These are phyloP conservation scores for Lagocephalus sceleratus DNA, from an alignment of 2,797 vertebrate genomes.

Conservation along the genomic window DNA sequence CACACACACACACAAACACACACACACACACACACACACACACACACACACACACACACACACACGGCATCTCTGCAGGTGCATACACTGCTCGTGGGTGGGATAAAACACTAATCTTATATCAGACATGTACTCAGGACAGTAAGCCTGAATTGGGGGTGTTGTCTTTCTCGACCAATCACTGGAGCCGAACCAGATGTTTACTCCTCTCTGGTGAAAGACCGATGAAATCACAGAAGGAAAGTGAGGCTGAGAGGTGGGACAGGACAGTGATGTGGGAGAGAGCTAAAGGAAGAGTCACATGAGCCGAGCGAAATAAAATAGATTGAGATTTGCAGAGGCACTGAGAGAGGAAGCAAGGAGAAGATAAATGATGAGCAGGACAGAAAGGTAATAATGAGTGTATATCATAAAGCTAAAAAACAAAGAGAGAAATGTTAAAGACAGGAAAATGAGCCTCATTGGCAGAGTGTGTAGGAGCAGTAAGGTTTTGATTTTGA, in stretches of 20 bases:
- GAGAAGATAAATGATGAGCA: neutral
- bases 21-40: neutral
- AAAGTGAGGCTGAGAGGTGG: slow-evolving; percentile 13
- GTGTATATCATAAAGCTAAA: too few species aligned
- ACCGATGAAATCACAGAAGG: slow-evolving; percentile 28
- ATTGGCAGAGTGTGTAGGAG: slow-evolving; percentile 33
- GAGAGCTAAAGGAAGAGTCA: slow-evolving; percentile 16
- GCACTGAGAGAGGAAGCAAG: neutral
- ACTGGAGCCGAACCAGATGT: slow-evolving; percentile 19
- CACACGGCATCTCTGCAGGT: neutral
- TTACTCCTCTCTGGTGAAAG: slow-evolving; percentile 41
- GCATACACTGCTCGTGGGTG: neutral
- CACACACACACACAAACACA: neutral
- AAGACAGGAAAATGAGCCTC: slow-evolving; percentile 17
- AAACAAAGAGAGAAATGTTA: slow-evolving; percentile 1
- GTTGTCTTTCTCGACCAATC: slow-evolving; percentile 55
- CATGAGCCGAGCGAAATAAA: slow-evolving; percentile 21
- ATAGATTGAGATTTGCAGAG: slow-evolving; percentile 5
- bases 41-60: neutral
- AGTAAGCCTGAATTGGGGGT: slow-evolving; percentile 34
- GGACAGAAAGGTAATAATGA: slow-evolving; percentile 1
- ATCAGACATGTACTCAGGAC: slow-evolving; percentile 25
- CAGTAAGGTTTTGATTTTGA: slow-evolving; percentile 39
- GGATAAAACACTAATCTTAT: slow-evolving; percentile 8
- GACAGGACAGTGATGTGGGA: slow-evolving; percentile 7